These are phyloP conservation scores for Heliothis subflexa DNA, from an alignment of 1,140 invertebrate genomes.

Conservation along the genomic window DNA sequence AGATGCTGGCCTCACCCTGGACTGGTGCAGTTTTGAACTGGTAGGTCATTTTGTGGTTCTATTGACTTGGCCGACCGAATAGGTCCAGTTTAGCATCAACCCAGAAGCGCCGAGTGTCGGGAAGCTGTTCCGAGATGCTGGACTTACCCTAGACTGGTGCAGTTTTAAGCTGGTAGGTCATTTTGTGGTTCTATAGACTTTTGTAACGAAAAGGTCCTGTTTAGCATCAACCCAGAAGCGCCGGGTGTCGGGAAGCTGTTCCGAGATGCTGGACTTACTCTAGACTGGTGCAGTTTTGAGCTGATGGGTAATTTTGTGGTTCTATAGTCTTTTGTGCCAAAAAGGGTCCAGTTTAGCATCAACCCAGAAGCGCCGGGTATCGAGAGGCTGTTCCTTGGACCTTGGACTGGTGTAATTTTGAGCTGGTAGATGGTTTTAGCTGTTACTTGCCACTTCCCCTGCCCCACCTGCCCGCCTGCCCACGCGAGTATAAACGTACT, in stretches of 20 bases:
- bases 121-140: slow-evolving; percentile 90
- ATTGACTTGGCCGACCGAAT: too few species aligned
- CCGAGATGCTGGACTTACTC: slow-evolving; percentile 90
- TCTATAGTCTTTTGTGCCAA: too few species aligned
- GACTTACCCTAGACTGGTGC: slow-evolving; percentile 96
- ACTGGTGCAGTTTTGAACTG: slow-evolving; percentile 96
- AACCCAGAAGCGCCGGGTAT: too few species aligned
- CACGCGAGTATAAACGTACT: slow-evolving; percentile 93
- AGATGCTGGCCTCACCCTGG: slow-evolving; percentile 91
- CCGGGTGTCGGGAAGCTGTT: slow-evolving; percentile 86
- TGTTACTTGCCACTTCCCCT: too few species aligned
- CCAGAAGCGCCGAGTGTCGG: too few species aligned
- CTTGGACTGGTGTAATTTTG: slow-evolving; percentile 96
- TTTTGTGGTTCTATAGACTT: too few species aligned
- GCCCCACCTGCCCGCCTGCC: slow-evolving; percentile 92
- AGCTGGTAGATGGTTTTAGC: slow-evolving; percentile 88
- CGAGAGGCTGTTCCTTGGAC: slow-evolving; percentile 89
- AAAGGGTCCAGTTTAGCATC: too few species aligned
- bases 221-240: too few species aligned
- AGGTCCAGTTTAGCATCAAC: too few species aligned
- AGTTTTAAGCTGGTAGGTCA: slow-evolving; percentile 91
- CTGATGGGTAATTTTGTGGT: slow-evolving; percentile 88
- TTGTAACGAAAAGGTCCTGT: too few species aligned
- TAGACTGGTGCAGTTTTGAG: slow-evolving; percentile 97
- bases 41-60: slow-evolving; percentile 84